Conservation (phyloP, 2,797 vertebrate species). For the Carapus acus region DNA sequence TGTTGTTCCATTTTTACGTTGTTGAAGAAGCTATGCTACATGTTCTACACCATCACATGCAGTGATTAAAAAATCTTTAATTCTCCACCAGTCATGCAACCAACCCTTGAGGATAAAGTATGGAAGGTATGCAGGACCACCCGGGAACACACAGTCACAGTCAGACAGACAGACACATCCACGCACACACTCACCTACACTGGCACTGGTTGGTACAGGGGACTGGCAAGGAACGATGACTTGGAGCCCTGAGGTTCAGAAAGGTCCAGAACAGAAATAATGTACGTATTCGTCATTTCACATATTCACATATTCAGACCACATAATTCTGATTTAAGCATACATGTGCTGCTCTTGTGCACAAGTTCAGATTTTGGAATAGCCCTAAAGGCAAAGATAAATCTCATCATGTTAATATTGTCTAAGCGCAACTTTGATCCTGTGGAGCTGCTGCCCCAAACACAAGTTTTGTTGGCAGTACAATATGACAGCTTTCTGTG, state of each 20-base stretch:
- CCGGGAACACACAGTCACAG: slow-evolving; percentile 37
- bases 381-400: no score
- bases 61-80: slow-evolving; percentile 23
- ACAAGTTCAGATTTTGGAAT: no score
- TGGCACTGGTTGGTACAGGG: slow-evolving; percentile 11
- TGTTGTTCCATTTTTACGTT: no score
- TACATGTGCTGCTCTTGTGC: background rate
- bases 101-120: slow-evolving; percentile 30
- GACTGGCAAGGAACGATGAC: slow-evolving; percentile 23
- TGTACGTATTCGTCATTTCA: no score
- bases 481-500: no score
- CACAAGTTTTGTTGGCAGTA: no score
- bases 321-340: no score
- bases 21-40: slow-evolving; percentile 20
- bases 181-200: slow-evolving; percentile 7
- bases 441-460: no score
- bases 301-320: no score
- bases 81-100: slow-evolving; percentile 48
- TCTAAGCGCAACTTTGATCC: no score
- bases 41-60: slow-evolving; percentile 13
- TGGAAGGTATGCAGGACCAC: slow-evolving; percentile 56
- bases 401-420: no score
- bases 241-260: slow-evolving; percentile 15
- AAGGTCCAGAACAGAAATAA: slow-evolving; percentile 1
- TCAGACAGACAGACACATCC: slow-evolving; percentile 10